Conservation (phyloP, 2,888 invertebrate species). For the Nycteola revayana region DNA sequence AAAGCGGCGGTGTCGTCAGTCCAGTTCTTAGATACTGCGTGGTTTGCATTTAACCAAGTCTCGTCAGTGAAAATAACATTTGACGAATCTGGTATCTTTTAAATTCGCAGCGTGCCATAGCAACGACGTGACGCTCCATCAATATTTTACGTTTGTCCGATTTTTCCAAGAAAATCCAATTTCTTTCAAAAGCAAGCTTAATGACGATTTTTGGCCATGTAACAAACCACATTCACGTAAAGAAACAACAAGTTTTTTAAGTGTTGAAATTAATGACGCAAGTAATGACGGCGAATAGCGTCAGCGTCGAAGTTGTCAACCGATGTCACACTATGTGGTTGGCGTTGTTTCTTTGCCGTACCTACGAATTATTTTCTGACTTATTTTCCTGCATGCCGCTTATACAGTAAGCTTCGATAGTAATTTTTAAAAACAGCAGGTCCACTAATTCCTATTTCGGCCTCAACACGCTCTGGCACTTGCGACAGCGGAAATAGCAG, state of each 20-base stretch:
- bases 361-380: no score
- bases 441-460: no score
- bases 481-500: no score
- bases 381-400: no score
- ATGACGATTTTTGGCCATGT: slow-evolving; percentile 7
- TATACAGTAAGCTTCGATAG: no score
- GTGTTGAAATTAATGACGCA: slow-evolving; percentile 1
- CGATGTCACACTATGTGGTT: no score
- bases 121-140: slow-evolving; percentile 11
- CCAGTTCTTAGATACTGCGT: slow-evolving; percentile 5
- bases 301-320: no score
- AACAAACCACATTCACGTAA: slow-evolving; percentile 9
- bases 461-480: no score
- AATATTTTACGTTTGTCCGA: slow-evolving; percentile 14
- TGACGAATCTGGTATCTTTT: slow-evolving; percentile 8
- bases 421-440: no score
- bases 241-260: slow-evolving; percentile 2
- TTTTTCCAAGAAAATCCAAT: slow-evolving; percentile 12
- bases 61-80: slow-evolving; percentile 16
- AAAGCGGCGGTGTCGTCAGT: slow-evolving; percentile 6
- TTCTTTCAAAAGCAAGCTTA: slow-evolving; percentile 1
- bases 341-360: no score
- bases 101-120: slow-evolving; percentile 10
- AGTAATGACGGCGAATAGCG: no score
- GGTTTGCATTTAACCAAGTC: slow-evolving; percentile 15